These are phyloP conservation scores for Pogona vitticeps DNA, from an alignment of 2,113 vertebrate species.

Conservation along the genomic window DNA sequence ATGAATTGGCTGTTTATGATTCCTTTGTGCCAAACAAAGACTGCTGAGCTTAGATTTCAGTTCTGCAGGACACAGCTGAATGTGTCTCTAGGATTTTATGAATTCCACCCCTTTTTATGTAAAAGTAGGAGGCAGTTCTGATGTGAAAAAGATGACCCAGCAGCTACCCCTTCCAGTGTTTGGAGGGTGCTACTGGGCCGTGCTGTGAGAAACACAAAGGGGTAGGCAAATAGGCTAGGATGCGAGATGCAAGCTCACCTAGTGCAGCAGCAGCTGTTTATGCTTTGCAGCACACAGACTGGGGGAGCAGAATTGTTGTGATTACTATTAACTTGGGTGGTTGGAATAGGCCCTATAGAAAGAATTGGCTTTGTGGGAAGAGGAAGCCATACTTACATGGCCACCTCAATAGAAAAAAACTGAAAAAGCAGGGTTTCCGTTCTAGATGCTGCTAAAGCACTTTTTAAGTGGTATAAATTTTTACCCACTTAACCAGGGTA, in stretches of 20 bases:
- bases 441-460: slow-evolving; percentile 1
- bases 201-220: neutral
- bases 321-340: too few relatives aligned
- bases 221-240: neutral
- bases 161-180: neutral
- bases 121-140: neutral
- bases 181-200: neutral
- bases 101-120: neutral
- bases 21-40: neutral
- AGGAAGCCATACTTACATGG: neutral
- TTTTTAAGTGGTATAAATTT: too few relatives aligned
- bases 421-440: neutral
- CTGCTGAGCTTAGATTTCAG: neutral
- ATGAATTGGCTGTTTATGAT: neutral
- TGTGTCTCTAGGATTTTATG: neutral
- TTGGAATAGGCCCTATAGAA: neutral
- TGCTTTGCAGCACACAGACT: neutral
- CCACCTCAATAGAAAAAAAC: neutral
- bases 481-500: too few relatives aligned
- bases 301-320: neutral
- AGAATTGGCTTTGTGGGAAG: neutral
- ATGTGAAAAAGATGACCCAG: neutral
- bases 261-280: neutral
- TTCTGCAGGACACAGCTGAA: neutral
- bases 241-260: neutral